Evolutionary conservation across 2,797 vertebrate genomes (phyloP).

Genomic region (Takifugu ocellatus): DNA sequence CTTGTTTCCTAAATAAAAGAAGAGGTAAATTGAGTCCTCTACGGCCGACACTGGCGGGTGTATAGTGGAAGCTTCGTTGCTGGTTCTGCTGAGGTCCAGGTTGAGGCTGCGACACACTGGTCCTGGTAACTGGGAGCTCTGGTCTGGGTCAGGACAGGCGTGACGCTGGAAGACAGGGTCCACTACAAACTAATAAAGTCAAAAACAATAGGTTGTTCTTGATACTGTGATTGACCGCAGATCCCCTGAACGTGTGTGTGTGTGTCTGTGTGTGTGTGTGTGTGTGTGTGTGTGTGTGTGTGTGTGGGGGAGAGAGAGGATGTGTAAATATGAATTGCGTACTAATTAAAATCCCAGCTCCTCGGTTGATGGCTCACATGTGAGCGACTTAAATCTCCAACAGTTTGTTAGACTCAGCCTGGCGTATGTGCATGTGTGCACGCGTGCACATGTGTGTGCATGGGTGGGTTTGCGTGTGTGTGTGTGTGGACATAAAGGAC

Average conservation of each 20-base stretch:
- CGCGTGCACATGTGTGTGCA: conserved; percentile 15
- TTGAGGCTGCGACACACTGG: too few species aligned
- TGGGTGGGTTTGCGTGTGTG: neutral
- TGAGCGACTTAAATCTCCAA: neutral
- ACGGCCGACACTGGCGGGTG: too few species aligned
- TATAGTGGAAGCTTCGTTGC: too few species aligned
- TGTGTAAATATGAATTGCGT: neutral
- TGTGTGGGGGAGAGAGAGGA: neutral
- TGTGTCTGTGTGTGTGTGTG: too few species aligned
- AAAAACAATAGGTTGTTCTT: neutral
- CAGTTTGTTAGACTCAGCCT: neutral
- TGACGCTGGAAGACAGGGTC: neutral
- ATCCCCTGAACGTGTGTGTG: neutral
- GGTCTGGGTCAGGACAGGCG: too few species aligned
- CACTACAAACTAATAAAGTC: neutral
- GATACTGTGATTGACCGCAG: neutral
- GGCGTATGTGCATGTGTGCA: conserved; percentile 18
- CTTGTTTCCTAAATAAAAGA: too few species aligned
- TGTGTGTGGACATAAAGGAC: conserved; percentile 43
- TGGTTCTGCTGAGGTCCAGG: too few species aligned
- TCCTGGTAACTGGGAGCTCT: too few species aligned
- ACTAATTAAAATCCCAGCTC: neutral
- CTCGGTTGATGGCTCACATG: neutral
- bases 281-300: neutral
- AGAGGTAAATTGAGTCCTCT: too few species aligned